phyloP scores from a whole-genome alignment of 2,888 invertebrate genomes.

The Caenorhabditis imperialis region DNA sequence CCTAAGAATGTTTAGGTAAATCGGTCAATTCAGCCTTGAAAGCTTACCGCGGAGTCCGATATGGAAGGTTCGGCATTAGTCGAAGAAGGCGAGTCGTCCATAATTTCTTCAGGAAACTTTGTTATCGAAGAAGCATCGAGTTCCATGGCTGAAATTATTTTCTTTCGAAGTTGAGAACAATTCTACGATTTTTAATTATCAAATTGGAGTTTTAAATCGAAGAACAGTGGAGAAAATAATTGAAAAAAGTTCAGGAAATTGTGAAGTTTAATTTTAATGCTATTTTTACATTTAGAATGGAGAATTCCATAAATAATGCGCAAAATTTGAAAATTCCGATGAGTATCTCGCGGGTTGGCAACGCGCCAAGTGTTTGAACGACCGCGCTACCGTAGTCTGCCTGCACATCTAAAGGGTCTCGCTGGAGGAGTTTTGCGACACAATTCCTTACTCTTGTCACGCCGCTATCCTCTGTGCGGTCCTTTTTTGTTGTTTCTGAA shows the following conservation, averaged over 20 bases:
- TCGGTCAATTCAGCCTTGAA: not conserved
- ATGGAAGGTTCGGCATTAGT: conserved; percentile 9
- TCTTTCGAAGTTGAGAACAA: too few species aligned
- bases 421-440: conserved; percentile 25
- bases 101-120: not conserved
- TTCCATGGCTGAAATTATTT: conserved; percentile 21
- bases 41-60: conserved; percentile 31
- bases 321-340: conserved; percentile 7
- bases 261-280: too few species aligned
- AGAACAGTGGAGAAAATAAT: too few species aligned
- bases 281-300: too few species aligned
- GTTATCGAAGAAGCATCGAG: not conserved
- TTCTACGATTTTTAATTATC: too few species aligned
- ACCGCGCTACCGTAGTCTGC: conserved; percentile 55
- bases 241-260: too few species aligned
- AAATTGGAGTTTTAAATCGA: conserved; percentile 9
- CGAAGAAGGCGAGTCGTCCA: conserved; percentile 41
- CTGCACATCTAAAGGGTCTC: conserved; percentile 50
- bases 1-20: conserved; percentile 27
- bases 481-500: conserved; percentile 52
- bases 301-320: not conserved
- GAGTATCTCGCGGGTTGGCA: conserved; percentile 27
- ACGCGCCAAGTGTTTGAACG: conserved; percentile 49
- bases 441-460: conserved; percentile 53
- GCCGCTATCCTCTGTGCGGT: conserved; percentile 62